Evolutionary conservation across 2,888 invertebrate species (phyloP).

Genomic region (Stictocephala bisonia): DNA sequence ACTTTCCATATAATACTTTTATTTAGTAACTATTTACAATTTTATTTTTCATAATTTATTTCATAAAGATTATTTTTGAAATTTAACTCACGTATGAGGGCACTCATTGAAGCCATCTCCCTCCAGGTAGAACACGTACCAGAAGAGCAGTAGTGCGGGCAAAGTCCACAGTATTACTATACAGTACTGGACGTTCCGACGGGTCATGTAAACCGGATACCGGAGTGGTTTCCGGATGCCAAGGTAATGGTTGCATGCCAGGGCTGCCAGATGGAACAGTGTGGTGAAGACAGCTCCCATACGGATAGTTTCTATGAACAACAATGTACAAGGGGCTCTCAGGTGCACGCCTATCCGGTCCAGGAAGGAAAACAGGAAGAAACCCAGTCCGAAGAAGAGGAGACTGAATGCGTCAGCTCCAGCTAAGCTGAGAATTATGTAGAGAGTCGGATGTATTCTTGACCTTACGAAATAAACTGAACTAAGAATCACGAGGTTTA

Average conservation of each 20-base stretch:
- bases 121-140: conserved; percentile 67
- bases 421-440: conserved; percentile 52
- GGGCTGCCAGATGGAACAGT: conserved; percentile 71
- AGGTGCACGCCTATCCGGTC: conserved; percentile 8
- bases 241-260: conserved; percentile 75
- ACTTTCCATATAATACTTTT: no score
- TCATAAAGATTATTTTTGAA: conserved; percentile 1
- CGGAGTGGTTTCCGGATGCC: conserved; percentile 73
- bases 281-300: conserved; percentile 72
- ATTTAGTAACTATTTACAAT: conserved; percentile 1
- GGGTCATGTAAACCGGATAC: conserved; percentile 71
- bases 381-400: conserved; percentile 67
- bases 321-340: conserved; percentile 57
- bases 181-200: conserved; percentile 66
- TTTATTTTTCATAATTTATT: neutral
- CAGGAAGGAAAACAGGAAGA: conserved; percentile 69
- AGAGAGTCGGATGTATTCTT: conserved; percentile 36
- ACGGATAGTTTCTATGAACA: conserved; percentile 66
- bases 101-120: conserved; percentile 40
- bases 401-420: conserved; percentile 64
- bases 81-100: neutral
- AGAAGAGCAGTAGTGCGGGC: conserved; percentile 68
- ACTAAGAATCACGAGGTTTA: conserved; percentile 69
- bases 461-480: conserved; percentile 66
- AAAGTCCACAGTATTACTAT: conserved; percentile 70